Evolutionary conservation across 2,888 invertebrate genomes (phyloP).

Genomic region (Acanthosepion lycidas): DNA sequence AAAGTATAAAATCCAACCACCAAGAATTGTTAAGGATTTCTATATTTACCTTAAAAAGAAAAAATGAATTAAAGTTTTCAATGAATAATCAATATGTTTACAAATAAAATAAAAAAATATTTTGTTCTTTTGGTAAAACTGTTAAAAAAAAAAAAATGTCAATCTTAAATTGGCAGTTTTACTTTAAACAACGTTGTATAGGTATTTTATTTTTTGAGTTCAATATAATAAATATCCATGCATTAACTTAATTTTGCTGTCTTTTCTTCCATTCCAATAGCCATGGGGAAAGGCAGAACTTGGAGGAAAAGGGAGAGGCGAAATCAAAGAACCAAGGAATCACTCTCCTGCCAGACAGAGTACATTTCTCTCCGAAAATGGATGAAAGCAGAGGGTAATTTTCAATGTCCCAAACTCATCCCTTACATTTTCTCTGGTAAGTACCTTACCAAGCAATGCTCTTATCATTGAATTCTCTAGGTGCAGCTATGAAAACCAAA

Average conservation of each 20-base stretch:
- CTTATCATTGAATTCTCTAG: too few relatives aligned
- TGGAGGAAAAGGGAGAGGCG: constrained; percentile 45
- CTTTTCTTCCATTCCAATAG: not conserved
- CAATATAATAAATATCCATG: not conserved
- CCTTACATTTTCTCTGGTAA: not conserved
- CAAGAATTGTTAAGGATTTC: too few relatives aligned
- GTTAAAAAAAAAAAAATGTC: too few relatives aligned
- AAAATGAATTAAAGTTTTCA: too few relatives aligned
- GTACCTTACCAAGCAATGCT: not conserved
- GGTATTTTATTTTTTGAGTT: not conserved
- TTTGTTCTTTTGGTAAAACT: too few relatives aligned
- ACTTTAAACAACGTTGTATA: too few relatives aligned
- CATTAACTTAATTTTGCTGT: not conserved
- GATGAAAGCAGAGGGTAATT: not conserved
- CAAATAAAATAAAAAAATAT: too few relatives aligned
- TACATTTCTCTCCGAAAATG: constrained; percentile 16
- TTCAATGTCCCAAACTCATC: not conserved
- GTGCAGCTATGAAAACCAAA: too few relatives aligned
- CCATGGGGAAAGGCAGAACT: constrained; percentile 23
- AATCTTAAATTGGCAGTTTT: too few relatives aligned
- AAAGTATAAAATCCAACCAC: too few relatives aligned
- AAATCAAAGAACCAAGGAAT: not conserved
- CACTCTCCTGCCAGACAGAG: not conserved
- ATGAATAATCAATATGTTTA: too few relatives aligned
- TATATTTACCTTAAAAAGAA: too few relatives aligned